A percentile compares a stretch with the other conserved stretches of the same genome.
Conservation (phyloP, 2,888 invertebrate species). For the Eustalomyia histrio region DNA sequence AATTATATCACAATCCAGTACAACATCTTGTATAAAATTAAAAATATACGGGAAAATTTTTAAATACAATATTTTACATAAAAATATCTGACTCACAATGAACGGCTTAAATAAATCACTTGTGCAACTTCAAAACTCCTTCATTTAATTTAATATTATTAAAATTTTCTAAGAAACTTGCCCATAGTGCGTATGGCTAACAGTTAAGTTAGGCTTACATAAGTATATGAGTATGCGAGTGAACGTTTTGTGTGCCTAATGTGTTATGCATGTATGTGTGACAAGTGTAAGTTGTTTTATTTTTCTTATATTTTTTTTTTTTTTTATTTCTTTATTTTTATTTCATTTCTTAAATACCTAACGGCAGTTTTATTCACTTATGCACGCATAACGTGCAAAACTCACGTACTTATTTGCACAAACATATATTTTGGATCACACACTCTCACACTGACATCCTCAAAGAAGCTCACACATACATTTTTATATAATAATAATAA, state of each 20-base stretch:
- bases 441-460: neutral
- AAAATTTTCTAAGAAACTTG: neutral
- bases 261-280: conserved; percentile 27
- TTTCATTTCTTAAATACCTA: conserved; percentile 74
- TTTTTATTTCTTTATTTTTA: conserved; percentile 49
- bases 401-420: conserved; percentile 74
- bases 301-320: conserved; percentile 52
- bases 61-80: too few species aligned
- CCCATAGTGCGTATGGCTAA: neutral
- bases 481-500: neutral
- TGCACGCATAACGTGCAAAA: conserved; percentile 76
- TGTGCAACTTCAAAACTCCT: too few species aligned
- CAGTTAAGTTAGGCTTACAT: neutral
- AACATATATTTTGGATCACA: conserved; percentile 12
- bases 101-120: too few species aligned
- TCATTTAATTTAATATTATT: too few species aligned
- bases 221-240: conserved; percentile 1
- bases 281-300: conserved; percentile 40
- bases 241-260: neutral
- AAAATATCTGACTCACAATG: too few species aligned
- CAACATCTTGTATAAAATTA: too few species aligned
- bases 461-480: neutral
- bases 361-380: conserved; percentile 78
- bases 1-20: too few species aligned
- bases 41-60: too few species aligned